Conservation (phyloP, 2,797 vertebrate species). For the Sternotherus odoratus region DNA sequence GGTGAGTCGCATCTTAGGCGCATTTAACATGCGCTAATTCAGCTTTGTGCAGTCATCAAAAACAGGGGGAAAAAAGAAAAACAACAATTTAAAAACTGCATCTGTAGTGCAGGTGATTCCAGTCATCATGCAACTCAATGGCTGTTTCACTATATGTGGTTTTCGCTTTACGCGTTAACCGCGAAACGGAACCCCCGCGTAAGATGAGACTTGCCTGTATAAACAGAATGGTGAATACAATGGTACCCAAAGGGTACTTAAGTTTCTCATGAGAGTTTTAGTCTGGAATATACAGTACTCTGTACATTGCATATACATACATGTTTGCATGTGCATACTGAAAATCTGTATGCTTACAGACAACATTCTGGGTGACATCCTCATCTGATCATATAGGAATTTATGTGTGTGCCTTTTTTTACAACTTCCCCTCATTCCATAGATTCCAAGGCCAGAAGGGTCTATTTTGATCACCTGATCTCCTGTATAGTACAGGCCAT, state of each 20-base stretch:
- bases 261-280: neutral
- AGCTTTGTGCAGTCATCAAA: too few relatives aligned
- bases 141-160: too few relatives aligned
- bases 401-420: neutral
- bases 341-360: neutral
- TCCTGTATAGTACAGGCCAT: neutral
- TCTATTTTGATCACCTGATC: neutral
- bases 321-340: fast-evolving
- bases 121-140: too few relatives aligned
- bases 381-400: neutral
- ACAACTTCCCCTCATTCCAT: slow-evolving; percentile 8
- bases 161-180: too few relatives aligned
- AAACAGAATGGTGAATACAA: fast-evolving
- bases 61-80: too few relatives aligned
- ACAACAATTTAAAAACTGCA: too few relatives aligned
- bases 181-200: too few relatives aligned
- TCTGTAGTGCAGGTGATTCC: too few relatives aligned
- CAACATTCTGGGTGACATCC: neutral
- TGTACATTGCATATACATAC: fast-evolving
- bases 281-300: fast-evolving
- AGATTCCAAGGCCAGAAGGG: neutral
- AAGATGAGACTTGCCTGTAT: too few relatives aligned
- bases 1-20: too few relatives aligned
- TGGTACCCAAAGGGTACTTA: neutral
- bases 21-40: too few relatives aligned